Percentiles rank a stretch among this genome's conserved stretches.
Evolutionary conservation across 1,140 invertebrate genomes (phyloP).

Genomic region (Hirudo medicinalis): DNA sequence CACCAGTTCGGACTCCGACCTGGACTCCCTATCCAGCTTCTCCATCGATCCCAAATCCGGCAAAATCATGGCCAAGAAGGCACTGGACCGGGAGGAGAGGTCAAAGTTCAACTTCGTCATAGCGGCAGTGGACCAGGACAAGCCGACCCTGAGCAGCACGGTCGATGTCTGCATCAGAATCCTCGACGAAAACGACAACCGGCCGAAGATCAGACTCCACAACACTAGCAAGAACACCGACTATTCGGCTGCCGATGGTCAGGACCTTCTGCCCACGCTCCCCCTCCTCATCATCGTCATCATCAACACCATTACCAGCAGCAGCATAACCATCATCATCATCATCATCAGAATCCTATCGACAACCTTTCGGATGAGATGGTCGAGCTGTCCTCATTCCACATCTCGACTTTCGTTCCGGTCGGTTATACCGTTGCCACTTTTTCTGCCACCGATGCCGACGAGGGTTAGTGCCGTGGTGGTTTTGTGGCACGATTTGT

Average conservation of each 20-base stretch:
- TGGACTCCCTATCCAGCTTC: slow-evolving; percentile 8
- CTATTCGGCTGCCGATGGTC: not conserved
- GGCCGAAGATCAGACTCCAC: not conserved
- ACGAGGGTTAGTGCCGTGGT: not conserved
- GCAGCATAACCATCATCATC: not conserved
- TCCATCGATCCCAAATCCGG: slow-evolving; percentile 9
- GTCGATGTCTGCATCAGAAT: not conserved
- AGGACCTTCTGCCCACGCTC: not conserved
- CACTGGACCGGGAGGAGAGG: slow-evolving; percentile 12
- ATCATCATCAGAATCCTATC: not conserved
- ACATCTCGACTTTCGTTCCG: slow-evolving; percentile 5
- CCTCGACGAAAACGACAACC: slow-evolving; percentile 15
- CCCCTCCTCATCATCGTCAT: slow-evolving; percentile 3
- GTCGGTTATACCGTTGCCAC: slow-evolving; percentile 1
- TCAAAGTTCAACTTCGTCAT: slow-evolving; percentile 4
- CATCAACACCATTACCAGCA: not conserved
- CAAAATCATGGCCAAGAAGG: slow-evolving; percentile 7
- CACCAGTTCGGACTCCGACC: not conserved
- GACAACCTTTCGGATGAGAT: not conserved
- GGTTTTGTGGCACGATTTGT: not conserved
- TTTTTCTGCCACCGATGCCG: not conserved
- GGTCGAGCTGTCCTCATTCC: not conserved
- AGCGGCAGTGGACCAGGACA: slow-evolving; percentile 9
- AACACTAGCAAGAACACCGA: not conserved
- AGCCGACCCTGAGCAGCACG: not conserved